These are phyloP conservation scores for Masticophis lateralis DNA, from an alignment of 2,797 vertebrate species.

Conservation along the genomic window DNA sequence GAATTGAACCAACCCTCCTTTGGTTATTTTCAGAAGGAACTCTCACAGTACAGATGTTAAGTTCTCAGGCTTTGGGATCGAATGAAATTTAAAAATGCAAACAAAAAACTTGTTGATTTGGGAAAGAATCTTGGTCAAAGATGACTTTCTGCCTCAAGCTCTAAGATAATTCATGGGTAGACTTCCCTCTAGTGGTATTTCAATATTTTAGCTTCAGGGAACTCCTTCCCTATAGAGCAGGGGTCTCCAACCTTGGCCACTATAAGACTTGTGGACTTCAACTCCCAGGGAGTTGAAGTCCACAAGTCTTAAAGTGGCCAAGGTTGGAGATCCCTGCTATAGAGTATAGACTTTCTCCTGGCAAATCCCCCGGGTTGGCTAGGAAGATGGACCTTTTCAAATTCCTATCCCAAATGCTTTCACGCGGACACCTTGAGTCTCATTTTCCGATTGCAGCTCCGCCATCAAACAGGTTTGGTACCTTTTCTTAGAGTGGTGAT, in stretches of 20 bases:
- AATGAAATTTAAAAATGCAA: conserved; percentile 28
- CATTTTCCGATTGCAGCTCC: background rate
- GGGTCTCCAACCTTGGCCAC: too few species aligned
- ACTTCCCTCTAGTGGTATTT: background rate
- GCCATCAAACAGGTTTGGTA: background rate
- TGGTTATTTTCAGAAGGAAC: background rate
- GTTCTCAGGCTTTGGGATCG: conserved; percentile 31
- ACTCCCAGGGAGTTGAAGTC: too few species aligned
- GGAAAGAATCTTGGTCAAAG: conserved; percentile 42
- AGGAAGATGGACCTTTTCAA: too few species aligned
- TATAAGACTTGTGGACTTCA: too few species aligned
- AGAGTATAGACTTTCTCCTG: background rate
- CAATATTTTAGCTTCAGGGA: background rate
- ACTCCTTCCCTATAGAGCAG: background rate
- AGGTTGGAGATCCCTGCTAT: too few species aligned
- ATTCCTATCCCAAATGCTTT: background rate
- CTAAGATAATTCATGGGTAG: background rate
- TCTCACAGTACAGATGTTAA: conserved; percentile 7
- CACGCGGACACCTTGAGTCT: background rate
- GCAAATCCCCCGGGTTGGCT: background rate
- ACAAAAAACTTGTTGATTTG: conserved; percentile 6
- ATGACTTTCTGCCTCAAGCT: conserved; percentile 28
- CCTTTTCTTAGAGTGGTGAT: background rate
- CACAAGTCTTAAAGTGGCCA: too few species aligned
- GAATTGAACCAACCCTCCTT: background rate